phyloP scores from a whole-genome alignment of 2,113 vertebrate species.

The Boulengeromyrus knoepffleri region DNA sequence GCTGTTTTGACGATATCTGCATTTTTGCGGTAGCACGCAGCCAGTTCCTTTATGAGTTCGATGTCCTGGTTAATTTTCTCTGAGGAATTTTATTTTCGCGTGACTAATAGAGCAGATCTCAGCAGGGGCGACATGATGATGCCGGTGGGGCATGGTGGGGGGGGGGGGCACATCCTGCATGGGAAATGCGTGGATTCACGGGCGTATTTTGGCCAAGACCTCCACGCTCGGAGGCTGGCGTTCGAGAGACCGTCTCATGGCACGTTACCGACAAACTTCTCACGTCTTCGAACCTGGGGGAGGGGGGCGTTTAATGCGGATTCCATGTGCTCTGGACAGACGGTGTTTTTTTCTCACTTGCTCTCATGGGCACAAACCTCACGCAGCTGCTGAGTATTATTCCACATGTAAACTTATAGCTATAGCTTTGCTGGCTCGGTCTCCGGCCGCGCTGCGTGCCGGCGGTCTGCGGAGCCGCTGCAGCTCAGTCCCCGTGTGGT shows the following conservation, averaged over 20 bases:
- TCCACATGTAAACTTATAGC: neutral
- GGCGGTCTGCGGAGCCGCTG: neutral
- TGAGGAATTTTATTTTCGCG: constrained; percentile 38
- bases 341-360: neutral
- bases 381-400: neutral
- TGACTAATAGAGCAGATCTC: constrained; percentile 19
- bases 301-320: neutral
- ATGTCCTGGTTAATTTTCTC: constrained; percentile 48
- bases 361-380: neutral
- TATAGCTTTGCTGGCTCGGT: too few species aligned
- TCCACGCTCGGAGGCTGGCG: neutral
- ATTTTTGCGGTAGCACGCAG: constrained; percentile 63
- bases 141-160: neutral
- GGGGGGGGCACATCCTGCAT: neutral
- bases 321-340: neutral
- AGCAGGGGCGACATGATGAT: neutral
- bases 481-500: neutral
- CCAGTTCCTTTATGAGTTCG: constrained; percentile 55
- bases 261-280: neutral
- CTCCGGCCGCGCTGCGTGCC: neutral
- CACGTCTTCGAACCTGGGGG: neutral
- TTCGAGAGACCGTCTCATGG: neutral
- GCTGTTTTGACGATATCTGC: constrained; percentile 48
- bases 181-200: neutral
- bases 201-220: neutral